Percentiles rank a stretch among this genome's conserved stretches.
Evolutionary conservation across 64 coral and sea anemone genomes (phyloP).

Genomic region (Pocillopora damicornis): DNA sequence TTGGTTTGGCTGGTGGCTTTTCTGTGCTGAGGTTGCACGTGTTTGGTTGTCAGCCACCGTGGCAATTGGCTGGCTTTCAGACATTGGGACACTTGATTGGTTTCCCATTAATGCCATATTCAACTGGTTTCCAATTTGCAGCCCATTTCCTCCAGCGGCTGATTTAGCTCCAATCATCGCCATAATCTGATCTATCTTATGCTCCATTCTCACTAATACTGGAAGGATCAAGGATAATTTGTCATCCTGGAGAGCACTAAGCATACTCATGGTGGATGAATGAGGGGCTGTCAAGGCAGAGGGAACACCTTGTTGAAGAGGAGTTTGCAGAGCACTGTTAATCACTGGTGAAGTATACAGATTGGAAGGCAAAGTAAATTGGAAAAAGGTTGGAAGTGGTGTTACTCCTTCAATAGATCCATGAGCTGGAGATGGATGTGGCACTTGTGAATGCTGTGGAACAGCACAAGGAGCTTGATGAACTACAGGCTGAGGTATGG

Average conservation of each 20-base stretch:
- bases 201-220: conserved; percentile 29
- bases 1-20: background rate
- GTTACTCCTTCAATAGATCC: background rate
- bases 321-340: background rate
- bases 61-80: background rate
- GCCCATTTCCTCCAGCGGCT: background rate
- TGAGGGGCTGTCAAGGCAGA: background rate
- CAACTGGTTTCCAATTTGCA: background rate
- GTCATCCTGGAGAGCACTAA: conserved; percentile 21
- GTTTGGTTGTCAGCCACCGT: background rate
- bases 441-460: background rate
- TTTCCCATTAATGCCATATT: background rate
- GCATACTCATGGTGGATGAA: conserved; percentile 1
- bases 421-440: background rate
- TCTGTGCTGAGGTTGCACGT: background rate
- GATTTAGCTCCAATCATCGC: background rate
- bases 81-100: background rate
- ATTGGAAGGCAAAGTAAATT: conserved; percentile 10
- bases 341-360: conserved; percentile 6
- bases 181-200: conserved; percentile 29
- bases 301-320: background rate
- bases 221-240: conserved; percentile 7
- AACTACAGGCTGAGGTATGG: background rate
- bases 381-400: background rate
- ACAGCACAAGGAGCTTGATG: background rate